A percentile compares a stretch with the other conserved stretches of the same genome.
These are phyloP conservation scores for Drosophila trapezifrons DNA, from an alignment of 1,140 invertebrate species.

Conservation along the genomic window DNA sequence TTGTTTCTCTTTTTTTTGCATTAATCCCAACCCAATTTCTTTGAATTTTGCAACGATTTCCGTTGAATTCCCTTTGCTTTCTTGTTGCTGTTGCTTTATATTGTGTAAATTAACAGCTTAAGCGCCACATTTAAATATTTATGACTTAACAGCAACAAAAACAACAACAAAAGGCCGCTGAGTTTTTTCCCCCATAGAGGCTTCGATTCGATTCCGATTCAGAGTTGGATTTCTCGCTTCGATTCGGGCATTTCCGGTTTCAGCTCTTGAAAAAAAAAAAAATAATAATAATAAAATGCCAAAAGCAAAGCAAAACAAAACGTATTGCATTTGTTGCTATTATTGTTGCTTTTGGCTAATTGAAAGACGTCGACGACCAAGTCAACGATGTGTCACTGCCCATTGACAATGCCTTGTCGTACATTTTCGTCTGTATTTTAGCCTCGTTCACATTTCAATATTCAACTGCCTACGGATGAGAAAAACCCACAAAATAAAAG, in stretches of 20 bases:
- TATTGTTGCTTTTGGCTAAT: constrained; percentile 58
- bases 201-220: constrained; percentile 35
- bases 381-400: constrained; percentile 70
- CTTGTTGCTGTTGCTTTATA: constrained; percentile 23
- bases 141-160: constrained; percentile 45
- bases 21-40: constrained; percentile 35
- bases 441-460: constrained; percentile 44
- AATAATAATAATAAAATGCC: neutral
- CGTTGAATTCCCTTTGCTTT: constrained; percentile 39
- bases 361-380: constrained; percentile 47
- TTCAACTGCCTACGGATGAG: constrained; percentile 14
- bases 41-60: constrained; percentile 68
- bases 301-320: constrained; percentile 15
- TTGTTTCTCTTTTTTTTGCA: neutral
- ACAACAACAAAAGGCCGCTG: constrained; percentile 13
- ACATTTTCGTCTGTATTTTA: constrained; percentile 36
- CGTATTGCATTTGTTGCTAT: constrained; percentile 57
- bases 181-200: constrained; percentile 41
- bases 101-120: constrained; percentile 71
- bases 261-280: constrained; percentile 18
- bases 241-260: constrained; percentile 70
- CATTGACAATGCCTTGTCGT: constrained; percentile 36
- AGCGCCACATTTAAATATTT: constrained; percentile 80
- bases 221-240: constrained; percentile 49
- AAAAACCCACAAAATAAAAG: neutral